Evolutionary conservation across 2,113 vertebrate genomes (phyloP).

Genomic region (Microtus pennsylvanicus): DNA sequence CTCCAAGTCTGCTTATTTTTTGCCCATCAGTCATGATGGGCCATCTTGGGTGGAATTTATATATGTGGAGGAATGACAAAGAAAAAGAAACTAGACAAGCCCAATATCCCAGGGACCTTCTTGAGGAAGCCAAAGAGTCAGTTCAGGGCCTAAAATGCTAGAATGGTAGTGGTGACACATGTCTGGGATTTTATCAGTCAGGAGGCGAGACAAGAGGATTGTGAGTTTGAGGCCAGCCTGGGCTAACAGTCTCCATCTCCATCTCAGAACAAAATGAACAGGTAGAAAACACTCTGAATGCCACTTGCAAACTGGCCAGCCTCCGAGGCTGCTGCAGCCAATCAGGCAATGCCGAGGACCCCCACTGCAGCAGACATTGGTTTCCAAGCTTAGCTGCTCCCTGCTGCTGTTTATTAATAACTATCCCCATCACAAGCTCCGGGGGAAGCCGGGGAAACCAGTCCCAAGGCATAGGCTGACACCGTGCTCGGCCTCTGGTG

Average conservation of each 20-base stretch:
- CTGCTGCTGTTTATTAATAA: slow-evolving; percentile 64
- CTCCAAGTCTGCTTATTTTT: neutral
- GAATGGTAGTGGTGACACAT: neutral
- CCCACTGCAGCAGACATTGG: neutral
- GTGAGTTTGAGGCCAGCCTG: neutral
- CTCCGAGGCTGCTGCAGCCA: neutral
- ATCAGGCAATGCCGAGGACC: neutral
- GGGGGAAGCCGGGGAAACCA: neutral
- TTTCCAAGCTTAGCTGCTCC: neutral
- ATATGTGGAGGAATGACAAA: neutral
- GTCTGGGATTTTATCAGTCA: neutral
- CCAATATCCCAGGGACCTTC: neutral
- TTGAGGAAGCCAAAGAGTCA: neutral
- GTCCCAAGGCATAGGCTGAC: slow-evolving; percentile 51
- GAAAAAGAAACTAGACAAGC: neutral
- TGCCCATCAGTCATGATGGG: neutral
- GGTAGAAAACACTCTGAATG: neutral
- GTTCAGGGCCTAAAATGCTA: neutral
- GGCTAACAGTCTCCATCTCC: too few relatives aligned
- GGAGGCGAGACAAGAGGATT: neutral
- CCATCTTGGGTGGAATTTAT: neutral
- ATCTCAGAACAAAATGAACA: neutral
- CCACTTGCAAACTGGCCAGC: neutral
- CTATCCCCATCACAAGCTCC: neutral
- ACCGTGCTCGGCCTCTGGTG: neutral